Conservation (phyloP, 2,888 invertebrate genomes). For the Galerucella nymphaeae region DNA sequence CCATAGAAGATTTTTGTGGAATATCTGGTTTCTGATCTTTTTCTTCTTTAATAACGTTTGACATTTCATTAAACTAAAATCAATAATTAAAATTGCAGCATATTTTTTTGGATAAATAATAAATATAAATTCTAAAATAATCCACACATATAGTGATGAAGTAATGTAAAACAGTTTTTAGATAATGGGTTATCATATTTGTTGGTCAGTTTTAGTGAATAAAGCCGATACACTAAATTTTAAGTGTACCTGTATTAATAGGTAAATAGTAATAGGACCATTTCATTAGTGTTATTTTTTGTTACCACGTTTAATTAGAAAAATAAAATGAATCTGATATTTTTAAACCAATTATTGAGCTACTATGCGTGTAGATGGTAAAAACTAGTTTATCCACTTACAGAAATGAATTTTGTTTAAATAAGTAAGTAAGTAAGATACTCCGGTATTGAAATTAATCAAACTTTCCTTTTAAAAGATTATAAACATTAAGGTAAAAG, state of each 20-base stretch:
- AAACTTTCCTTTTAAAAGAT: not conserved
- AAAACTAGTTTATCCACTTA: not conserved
- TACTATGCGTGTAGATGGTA: not conserved
- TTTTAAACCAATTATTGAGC: not conserved
- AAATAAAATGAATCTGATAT: not conserved
- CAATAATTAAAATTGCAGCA: not conserved
- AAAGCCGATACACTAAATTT: too few relatives aligned
- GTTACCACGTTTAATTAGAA: not conserved
- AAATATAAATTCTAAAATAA: too few relatives aligned
- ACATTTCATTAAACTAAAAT: conserved; percentile 17
- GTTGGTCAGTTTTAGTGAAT: too few relatives aligned
- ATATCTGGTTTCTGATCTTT: conserved; percentile 54
- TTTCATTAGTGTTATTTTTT: too few relatives aligned
- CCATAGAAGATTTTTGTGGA: conserved; percentile 75
- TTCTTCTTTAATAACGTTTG: conserved; percentile 34
- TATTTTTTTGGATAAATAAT: not conserved
- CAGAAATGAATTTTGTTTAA: not conserved
- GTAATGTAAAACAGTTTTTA: too few relatives aligned
- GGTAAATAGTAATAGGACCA: too few relatives aligned
- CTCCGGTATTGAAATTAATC: not conserved
- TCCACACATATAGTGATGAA: too few relatives aligned
- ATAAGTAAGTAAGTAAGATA: not conserved
- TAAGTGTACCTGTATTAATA: too few relatives aligned
- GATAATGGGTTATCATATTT: too few relatives aligned
- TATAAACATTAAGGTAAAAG: not conserved